These are phyloP conservation scores for Lathamus discolor DNA, from an alignment of 2,113 vertebrate genomes.

Conservation along the genomic window DNA sequence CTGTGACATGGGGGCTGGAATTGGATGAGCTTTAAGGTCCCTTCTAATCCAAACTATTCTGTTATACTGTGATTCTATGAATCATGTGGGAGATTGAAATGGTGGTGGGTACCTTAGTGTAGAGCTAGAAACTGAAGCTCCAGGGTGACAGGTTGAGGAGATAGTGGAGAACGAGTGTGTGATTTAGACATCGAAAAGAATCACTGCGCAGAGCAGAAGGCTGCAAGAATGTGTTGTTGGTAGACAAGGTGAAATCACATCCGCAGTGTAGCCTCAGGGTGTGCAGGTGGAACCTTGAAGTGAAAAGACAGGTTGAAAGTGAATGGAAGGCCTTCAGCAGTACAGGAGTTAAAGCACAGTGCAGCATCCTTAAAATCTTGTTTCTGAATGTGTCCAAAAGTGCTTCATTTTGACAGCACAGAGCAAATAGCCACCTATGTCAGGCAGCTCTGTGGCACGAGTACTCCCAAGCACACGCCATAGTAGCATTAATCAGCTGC, in stretches of 20 bases:
- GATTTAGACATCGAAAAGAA: background rate
- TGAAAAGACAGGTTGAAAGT: background rate
- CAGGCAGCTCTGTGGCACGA: background rate
- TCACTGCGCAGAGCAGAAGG: background rate
- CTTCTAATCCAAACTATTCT: background rate
- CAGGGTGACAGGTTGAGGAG: background rate
- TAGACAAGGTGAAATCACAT: background rate
- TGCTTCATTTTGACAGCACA: background rate
- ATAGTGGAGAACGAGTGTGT: background rate
- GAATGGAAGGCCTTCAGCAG: background rate
- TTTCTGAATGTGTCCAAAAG: background rate
- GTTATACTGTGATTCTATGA: background rate
- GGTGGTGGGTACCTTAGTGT: background rate
- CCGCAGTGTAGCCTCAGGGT: background rate
- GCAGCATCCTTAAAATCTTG: background rate
- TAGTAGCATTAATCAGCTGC: background rate
- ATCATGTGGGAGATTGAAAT: background rate
- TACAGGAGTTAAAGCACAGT: background rate
- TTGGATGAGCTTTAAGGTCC: background rate
- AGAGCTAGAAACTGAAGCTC: background rate
- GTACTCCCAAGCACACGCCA: background rate
- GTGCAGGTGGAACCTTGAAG: background rate
- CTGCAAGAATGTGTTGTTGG: background rate
- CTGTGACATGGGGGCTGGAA: background rate
- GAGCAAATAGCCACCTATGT: background rate